These are phyloP conservation scores for Rhaphigaster nebulosa DNA, from an alignment of 2,888 invertebrate genomes.

Conservation along the genomic window DNA sequence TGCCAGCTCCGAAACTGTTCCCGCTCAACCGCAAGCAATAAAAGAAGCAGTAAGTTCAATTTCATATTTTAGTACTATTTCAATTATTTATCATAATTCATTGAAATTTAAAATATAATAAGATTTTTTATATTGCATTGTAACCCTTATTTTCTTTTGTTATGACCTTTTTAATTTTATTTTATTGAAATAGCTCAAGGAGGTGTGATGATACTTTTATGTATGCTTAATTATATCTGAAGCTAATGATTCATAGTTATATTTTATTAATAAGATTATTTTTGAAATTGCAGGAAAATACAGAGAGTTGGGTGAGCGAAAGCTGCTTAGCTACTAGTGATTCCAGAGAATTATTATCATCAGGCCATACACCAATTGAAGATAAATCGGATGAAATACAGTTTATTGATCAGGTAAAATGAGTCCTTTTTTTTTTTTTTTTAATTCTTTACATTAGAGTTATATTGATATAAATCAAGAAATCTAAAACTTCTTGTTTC, in stretches of 20 bases:
- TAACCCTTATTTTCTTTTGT: neutral
- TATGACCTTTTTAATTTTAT: neutral
- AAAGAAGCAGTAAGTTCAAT: constrained; percentile 44
- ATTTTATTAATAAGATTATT: neutral
- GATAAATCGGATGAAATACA: constrained; percentile 60
- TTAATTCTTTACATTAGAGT: too few species aligned
- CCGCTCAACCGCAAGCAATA: constrained; percentile 50
- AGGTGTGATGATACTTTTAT: neutral
- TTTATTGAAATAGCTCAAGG: neutral
- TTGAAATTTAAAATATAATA: too few species aligned
- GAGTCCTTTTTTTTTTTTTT: too few species aligned
- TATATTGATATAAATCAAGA: too few species aligned
- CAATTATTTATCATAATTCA: neutral
- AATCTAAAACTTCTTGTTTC: too few species aligned
- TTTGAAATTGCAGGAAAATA: constrained; percentile 50
- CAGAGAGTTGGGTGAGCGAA: constrained; percentile 58
- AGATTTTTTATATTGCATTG: too few species aligned
- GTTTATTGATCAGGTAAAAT: constrained; percentile 55
- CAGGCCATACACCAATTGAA: constrained; percentile 61
- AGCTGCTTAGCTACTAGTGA: constrained; percentile 57
- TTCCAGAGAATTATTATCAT: constrained; percentile 60
- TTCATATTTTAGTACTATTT: neutral
- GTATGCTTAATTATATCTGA: neutral
- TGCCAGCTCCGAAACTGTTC: constrained; percentile 66
- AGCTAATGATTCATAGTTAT: neutral